Percentiles rank a stretch among this genome's conserved stretches.
Evolutionary conservation across 1,140 invertebrate genomes (phyloP).

Genomic region (Drosophila arawakana): DNA sequence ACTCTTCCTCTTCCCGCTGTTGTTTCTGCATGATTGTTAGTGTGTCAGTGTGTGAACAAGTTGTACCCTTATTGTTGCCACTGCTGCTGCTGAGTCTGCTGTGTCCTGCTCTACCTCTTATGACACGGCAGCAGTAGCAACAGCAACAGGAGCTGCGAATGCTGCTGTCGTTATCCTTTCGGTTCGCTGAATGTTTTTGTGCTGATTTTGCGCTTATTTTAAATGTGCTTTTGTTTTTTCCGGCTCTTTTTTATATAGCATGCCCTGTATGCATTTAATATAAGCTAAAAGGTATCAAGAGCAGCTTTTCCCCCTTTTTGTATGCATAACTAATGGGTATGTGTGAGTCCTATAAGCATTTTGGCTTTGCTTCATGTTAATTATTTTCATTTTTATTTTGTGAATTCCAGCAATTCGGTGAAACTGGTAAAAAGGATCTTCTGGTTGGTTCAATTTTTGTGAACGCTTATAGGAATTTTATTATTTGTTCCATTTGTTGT

Average conservation of each 20-base stretch:
- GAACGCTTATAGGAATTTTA: conserved; percentile 55
- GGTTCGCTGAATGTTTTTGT: conserved; percentile 76
- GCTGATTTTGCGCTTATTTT: conserved; percentile 80
- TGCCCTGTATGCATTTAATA: background rate
- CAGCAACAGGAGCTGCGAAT: background rate
- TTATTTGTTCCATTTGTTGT: conserved; percentile 31
- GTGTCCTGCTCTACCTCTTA: conserved; percentile 4
- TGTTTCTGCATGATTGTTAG: conserved; percentile 58
- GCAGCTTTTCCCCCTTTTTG: background rate
- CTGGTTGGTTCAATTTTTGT: background rate
- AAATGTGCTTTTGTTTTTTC: conserved; percentile 65
- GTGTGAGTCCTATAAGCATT: conserved; percentile 9
- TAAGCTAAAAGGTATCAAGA: background rate
- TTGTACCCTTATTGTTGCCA: conserved; percentile 67
- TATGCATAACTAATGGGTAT: conserved; percentile 49
- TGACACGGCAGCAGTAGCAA: background rate
- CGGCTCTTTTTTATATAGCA: conserved; percentile 21
- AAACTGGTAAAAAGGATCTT: background rate
- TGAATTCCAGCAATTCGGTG: background rate
- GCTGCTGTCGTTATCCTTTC: conserved; percentile 62
- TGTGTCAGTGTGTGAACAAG: conserved; percentile 71
- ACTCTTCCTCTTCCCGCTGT: conserved; percentile 14
- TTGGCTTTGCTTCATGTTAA: background rate
- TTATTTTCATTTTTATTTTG: conserved; percentile 23
- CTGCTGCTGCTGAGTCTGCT: conserved; percentile 22